These are phyloP conservation scores for Atta texana DNA, from an alignment of 1,140 invertebrate species.

Conservation along the genomic window DNA sequence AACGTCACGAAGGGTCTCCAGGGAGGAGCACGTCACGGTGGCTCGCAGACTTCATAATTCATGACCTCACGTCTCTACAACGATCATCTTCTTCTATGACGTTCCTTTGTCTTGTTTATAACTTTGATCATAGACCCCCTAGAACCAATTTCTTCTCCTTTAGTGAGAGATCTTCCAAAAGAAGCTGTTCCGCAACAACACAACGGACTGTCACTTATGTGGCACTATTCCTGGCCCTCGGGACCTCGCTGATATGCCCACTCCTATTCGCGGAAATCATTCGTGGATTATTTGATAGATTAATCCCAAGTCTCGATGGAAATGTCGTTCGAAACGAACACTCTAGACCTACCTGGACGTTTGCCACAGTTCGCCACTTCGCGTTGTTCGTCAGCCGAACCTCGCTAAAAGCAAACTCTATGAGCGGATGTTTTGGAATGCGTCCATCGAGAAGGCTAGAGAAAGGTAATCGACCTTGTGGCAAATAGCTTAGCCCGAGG, in stretches of 20 bases:
- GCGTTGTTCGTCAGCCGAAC: not conserved
- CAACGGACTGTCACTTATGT: not conserved
- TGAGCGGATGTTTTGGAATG: constrained; percentile 58
- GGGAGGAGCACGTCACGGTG: not conserved
- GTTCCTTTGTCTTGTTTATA: not conserved
- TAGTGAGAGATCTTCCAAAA: not conserved
- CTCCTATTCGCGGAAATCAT: not conserved
- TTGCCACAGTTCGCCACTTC: not conserved
- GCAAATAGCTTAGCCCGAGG: not conserved
- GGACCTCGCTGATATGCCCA: not conserved
- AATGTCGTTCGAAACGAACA: not conserved
- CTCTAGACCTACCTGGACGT: too few relatives aligned
- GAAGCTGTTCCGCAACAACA: not conserved
- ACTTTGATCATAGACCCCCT: not conserved
- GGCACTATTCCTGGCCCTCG: not conserved
- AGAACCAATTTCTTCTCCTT: not conserved
- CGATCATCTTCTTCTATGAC: not conserved
- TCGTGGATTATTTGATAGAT: constrained; percentile 9
- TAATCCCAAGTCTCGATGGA: not conserved
- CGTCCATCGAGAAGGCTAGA: constrained; percentile 45
- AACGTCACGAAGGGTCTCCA: constrained; percentile 34
- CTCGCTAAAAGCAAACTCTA: constrained; percentile 16
- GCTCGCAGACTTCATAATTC: constrained; percentile 15
- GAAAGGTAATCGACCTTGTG: constrained; percentile 57
- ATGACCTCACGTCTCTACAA: not conserved